These are phyloP conservation scores for Dascillus cervinus DNA, from an alignment of 2,888 invertebrate genomes.

Conservation along the genomic window DNA sequence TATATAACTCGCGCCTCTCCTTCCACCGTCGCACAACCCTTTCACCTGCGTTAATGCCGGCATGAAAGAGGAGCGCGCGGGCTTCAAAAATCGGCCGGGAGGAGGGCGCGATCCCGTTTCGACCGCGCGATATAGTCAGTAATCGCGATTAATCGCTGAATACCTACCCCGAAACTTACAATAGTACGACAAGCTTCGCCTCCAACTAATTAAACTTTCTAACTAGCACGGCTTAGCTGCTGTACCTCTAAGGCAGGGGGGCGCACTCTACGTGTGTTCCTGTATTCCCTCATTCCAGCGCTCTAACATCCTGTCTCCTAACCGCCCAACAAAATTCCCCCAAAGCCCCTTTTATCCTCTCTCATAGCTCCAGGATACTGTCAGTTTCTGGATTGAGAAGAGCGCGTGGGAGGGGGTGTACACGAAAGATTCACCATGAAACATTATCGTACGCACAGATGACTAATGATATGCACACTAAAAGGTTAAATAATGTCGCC, in stretches of 20 bases:
- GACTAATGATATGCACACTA: slow-evolving; percentile 28
- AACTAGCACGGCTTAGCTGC: slow-evolving; percentile 42
- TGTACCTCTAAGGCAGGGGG: slow-evolving; percentile 29
- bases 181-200: slow-evolving; percentile 39
- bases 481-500: too few species aligned
- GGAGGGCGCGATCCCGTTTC: too few species aligned
- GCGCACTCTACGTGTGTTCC: slow-evolving; percentile 20
- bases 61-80: background rate
- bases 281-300: slow-evolving; percentile 14
- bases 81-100: background rate
- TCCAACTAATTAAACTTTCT: slow-evolving; percentile 45
- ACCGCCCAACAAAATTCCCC: slow-evolving; percentile 16
- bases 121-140: too few species aligned
- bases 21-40: background rate
- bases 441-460: slow-evolving; percentile 22
- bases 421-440: slow-evolving; percentile 12
- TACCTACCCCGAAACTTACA: slow-evolving; percentile 33
- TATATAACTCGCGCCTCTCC: too few species aligned
- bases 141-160: slow-evolving; percentile 14
- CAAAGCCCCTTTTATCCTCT: slow-evolving; percentile 30
- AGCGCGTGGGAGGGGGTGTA: too few species aligned
- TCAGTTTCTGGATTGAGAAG: slow-evolving; percentile 28
- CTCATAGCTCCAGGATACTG: slow-evolving; percentile 38
- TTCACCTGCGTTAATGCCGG: background rate
- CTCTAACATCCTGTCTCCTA: slow-evolving; percentile 16